A percentile compares a stretch with the other conserved stretches of the same genome.
Conservation (phyloP, 2,797 vertebrate species). For the Periparus ater region DNA sequence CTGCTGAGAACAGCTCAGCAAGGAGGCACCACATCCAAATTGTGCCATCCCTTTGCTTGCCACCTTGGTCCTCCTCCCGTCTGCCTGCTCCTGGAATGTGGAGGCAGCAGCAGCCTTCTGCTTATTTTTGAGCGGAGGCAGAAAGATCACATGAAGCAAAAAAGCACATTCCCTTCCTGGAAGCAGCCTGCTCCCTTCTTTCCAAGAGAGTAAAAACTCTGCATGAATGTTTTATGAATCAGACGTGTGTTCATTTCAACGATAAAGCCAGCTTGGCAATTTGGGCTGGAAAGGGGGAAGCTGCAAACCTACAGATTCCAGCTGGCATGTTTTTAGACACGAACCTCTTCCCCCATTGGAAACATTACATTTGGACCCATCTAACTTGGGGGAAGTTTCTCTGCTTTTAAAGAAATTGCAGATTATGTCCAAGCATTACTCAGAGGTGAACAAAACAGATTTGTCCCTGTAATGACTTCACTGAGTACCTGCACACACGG, state of each 20-base stretch:
- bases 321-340: neutral
- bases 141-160: constrained; percentile 37
- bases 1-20: neutral
- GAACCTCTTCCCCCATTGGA: neutral
- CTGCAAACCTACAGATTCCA: constrained; percentile 43
- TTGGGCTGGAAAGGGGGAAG: constrained; percentile 21
- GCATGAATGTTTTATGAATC: constrained; percentile 56
- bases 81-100: neutral
- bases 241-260: constrained; percentile 24
- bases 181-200: constrained; percentile 22
- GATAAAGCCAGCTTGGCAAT: constrained; percentile 51
- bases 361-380: neutral
- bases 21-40: neutral
- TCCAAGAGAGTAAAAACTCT: constrained; percentile 37
- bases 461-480: neutral
- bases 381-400: neutral
- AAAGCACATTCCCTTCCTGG: constrained; percentile 46
- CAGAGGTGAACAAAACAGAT: neutral
- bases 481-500: neutral
- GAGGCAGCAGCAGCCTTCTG: constrained; percentile 16
- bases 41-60: neutral
- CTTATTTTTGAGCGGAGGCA: constrained; percentile 1
- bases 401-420: neutral
- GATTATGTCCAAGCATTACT: neutral
- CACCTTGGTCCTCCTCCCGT: neutral